Evolutionary conservation across 2,113 vertebrate species (phyloP).

Genomic region (Dasypus novemcinctus): DNA sequence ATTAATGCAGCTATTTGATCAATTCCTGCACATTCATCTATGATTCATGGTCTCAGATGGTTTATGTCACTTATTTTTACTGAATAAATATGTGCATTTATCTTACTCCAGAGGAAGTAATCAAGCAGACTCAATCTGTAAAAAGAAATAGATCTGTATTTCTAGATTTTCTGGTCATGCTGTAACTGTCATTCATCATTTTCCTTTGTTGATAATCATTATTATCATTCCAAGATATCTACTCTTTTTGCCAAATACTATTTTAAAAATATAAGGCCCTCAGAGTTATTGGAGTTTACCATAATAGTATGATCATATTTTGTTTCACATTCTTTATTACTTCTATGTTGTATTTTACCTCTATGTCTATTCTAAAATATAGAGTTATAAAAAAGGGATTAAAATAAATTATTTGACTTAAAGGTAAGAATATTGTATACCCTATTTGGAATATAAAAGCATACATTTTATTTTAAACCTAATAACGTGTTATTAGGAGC

Average conservation of each 20-base stretch:
- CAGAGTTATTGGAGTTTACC: background rate
- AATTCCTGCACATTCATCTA: background rate
- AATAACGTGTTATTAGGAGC: background rate
- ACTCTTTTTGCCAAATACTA: background rate
- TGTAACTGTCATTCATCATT: background rate
- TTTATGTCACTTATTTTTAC: background rate
- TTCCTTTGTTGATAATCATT: background rate
- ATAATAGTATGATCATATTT: background rate
- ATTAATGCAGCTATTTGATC: background rate
- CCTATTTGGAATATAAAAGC: background rate
- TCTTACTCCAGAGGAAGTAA: background rate
- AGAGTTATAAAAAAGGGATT: background rate
- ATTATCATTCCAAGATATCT: conserved; percentile 14
- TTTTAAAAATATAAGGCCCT: background rate
- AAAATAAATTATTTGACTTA: background rate
- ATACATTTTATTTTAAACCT: conserved; percentile 16
- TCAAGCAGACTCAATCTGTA: background rate
- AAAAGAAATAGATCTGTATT: background rate
- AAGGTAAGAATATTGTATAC: background rate
- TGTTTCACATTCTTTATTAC: background rate
- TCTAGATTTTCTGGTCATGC: background rate
- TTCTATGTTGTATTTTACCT: conserved; percentile 36
- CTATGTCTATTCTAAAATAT: background rate
- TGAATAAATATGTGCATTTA: background rate
- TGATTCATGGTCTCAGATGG: background rate